Evolutionary conservation across 2,797 vertebrate genomes (phyloP).

Genomic region (Pangasius larnaudii): DNA sequence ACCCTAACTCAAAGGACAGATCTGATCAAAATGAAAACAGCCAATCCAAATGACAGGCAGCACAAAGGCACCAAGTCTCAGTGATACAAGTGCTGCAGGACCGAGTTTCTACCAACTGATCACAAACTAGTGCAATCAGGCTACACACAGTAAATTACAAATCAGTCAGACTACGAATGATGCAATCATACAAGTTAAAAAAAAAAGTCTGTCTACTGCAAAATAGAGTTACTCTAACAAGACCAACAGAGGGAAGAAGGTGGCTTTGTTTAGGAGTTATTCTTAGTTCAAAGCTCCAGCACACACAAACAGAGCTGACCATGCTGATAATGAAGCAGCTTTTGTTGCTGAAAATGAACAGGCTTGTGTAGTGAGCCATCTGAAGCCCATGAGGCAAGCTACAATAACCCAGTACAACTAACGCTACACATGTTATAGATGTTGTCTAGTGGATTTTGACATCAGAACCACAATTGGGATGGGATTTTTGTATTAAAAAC

Average conservation of each 20-base stretch:
- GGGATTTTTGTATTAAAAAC: not conserved
- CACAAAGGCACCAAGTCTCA: not conserved
- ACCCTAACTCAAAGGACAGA: not conserved
- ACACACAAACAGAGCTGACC: slow-evolving; percentile 57
- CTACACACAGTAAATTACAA: not conserved
- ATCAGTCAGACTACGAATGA: not conserved
- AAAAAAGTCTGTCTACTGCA: not conserved
- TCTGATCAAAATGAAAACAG: not conserved
- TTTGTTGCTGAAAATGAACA: slow-evolving; percentile 66
- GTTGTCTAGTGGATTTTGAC: slow-evolving; percentile 38
- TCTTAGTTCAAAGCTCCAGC: slow-evolving; percentile 10
- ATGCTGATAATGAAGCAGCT: slow-evolving; percentile 65
- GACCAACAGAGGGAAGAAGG: not conserved
- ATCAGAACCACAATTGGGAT: not conserved
- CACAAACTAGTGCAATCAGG: not conserved
- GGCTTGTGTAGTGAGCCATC: slow-evolving; percentile 66
- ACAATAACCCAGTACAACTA: slow-evolving; percentile 55
- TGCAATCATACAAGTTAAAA: not conserved
- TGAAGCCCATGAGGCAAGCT: slow-evolving; percentile 53
- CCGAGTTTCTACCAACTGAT: not conserved
- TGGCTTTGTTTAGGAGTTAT: not conserved
- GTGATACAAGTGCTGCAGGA: not conserved
- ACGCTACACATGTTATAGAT: slow-evolving; percentile 1
- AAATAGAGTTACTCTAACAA: not conserved
- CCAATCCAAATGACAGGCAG: not conserved